These are phyloP conservation scores for Lasioglossum oenotherae DNA, from an alignment of 2,888 invertebrate species.

Conservation along the genomic window DNA sequence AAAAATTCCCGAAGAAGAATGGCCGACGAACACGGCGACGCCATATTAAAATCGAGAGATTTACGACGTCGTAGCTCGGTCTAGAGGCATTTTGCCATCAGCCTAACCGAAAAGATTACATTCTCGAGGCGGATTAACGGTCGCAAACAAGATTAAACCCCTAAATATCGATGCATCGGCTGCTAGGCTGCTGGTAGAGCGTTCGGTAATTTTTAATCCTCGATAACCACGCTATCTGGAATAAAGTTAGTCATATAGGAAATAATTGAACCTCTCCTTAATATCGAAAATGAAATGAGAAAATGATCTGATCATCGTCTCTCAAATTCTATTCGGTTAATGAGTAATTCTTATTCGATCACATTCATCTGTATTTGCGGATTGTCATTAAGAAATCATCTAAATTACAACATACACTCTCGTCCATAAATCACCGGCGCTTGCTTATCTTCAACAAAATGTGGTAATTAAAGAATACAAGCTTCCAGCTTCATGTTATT, in stretches of 20 bases:
- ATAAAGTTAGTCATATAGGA: background rate
- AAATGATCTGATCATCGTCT: too few relatives aligned
- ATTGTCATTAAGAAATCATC: too few relatives aligned
- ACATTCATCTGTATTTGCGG: too few relatives aligned
- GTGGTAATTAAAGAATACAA: too few relatives aligned
- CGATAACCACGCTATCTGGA: background rate
- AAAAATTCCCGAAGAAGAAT: background rate
- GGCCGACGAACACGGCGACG: background rate
- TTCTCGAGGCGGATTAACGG: constrained; percentile 9
- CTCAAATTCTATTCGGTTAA: too few relatives aligned
- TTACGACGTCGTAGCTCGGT: background rate
- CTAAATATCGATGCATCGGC: constrained; percentile 1
- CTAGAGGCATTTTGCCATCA: background rate
- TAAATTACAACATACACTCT: too few relatives aligned
- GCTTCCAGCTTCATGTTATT: too few relatives aligned
- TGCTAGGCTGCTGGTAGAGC: background rate
- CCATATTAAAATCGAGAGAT: constrained; percentile 18
- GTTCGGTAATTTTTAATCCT: background rate
- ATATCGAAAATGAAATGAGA: too few relatives aligned
- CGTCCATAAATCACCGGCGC: too few relatives aligned
- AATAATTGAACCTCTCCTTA: background rate
- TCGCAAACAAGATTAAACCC: constrained; percentile 6
- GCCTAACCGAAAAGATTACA: constrained; percentile 11
- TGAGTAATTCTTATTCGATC: too few relatives aligned
- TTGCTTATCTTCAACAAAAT: too few relatives aligned